Evolutionary conservation across 2,113 vertebrate species (phyloP).

Genomic region (Hippocampus abdominalis): DNA sequence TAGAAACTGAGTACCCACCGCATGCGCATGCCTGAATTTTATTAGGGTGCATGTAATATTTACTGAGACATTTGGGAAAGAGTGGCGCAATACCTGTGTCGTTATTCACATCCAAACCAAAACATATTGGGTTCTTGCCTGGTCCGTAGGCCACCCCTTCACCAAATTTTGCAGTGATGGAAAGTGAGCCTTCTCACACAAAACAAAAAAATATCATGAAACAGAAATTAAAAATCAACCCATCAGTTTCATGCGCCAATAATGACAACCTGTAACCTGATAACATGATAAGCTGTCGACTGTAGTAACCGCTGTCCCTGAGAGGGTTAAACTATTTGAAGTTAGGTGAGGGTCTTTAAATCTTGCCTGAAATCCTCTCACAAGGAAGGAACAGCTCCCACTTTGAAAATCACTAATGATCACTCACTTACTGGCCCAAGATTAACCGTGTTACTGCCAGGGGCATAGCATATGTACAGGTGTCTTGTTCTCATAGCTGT

Average conservation of each 20-base stretch:
- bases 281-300: too few relatives aligned
- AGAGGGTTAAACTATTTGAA: too few relatives aligned
- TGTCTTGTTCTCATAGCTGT: slow-evolving; percentile 21
- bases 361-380: too few relatives aligned
- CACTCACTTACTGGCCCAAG: slow-evolving; percentile 8
- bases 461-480: slow-evolving; percentile 25
- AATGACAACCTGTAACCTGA: too few relatives aligned
- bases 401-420: too few relatives aligned
- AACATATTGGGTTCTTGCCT: not conserved
- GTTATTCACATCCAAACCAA: not conserved
- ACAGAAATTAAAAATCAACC: not conserved
- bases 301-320: too few relatives aligned
- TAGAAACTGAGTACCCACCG: not conserved
- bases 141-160: not conserved
- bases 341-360: too few relatives aligned
- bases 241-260: too few relatives aligned
- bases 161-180: not conserved
- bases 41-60: not conserved
- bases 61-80: too few relatives aligned
- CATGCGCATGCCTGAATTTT: not conserved
- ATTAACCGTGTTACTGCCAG: slow-evolving; percentile 52
- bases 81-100: too few relatives aligned
- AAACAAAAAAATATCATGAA: not conserved
- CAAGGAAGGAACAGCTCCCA: too few relatives aligned
- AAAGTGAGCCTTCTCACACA: not conserved